A percentile compares a stretch with the other conserved stretches of the same genome.
These are phyloP conservation scores for Platyrinchus mystaceus DNA, from an alignment of 2,797 vertebrate genomes.

Conservation along the genomic window DNA sequence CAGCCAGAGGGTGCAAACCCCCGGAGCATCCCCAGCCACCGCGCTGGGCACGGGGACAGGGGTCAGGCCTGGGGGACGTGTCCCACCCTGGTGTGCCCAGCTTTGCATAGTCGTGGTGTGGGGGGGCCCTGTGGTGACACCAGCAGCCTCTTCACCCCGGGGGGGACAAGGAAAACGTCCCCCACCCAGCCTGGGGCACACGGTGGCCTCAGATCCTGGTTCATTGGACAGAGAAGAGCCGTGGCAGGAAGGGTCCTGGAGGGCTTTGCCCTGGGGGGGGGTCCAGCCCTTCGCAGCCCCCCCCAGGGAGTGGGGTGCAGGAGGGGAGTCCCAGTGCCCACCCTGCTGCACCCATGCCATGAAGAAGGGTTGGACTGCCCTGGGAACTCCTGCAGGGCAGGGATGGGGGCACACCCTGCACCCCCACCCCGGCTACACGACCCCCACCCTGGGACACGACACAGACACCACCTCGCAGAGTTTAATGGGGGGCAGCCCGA, in stretches of 20 bases:
- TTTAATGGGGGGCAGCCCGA: conserved; percentile 25
- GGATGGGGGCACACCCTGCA: neutral
- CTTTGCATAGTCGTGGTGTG: neutral
- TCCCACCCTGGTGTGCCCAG: neutral
- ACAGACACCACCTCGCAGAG: neutral
- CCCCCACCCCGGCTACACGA: neutral
- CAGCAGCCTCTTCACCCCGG: neutral
- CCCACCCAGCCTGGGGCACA: neutral
- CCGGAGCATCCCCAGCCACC: accelerated
- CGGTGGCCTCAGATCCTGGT: conserved; percentile 48
- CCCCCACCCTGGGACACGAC: neutral
- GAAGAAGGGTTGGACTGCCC: neutral
- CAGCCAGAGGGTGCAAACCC: neutral
- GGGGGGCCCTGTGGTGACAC: neutral
- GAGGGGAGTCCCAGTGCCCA: neutral
- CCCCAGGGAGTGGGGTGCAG: neutral
- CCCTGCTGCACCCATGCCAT: neutral
- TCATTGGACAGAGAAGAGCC: neutral
- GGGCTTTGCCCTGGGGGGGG: neutral
- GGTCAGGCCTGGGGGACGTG: neutral
- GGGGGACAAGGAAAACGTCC: neutral
- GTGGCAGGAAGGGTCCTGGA: neutral
- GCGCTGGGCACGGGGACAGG: neutral
- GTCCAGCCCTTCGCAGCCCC: neutral
- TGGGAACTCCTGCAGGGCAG: neutral